Conservation (phyloP, 2,797 vertebrate genomes). For the Acanthurus lineatus region DNA sequence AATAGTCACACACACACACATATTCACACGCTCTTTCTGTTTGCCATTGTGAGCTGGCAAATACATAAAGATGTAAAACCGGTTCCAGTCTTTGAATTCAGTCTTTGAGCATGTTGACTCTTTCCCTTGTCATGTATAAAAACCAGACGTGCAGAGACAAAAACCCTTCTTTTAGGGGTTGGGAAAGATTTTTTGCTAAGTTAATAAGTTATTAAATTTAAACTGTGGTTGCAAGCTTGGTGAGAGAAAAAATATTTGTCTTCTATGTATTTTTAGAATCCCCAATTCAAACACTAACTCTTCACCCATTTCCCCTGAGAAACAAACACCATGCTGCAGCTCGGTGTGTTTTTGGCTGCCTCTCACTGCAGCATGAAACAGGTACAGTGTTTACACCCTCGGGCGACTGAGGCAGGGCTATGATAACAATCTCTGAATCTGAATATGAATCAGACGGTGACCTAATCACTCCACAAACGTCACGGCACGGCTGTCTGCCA, state of each 20-base stretch:
- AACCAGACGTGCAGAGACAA: not conserved
- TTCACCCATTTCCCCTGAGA: not conserved
- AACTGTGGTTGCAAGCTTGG: no score
- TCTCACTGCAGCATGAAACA: constrained; percentile 23
- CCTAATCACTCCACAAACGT: constrained; percentile 30
- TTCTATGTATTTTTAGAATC: not conserved
- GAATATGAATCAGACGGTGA: constrained; percentile 59
- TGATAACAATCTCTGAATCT: constrained; percentile 41
- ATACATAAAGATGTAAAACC: constrained; percentile 50
- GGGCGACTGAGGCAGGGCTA: constrained; percentile 42
- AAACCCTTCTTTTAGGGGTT: not conserved
- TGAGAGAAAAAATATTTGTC: not conserved
- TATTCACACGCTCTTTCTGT: constrained; percentile 17
- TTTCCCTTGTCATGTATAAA: not conserved
- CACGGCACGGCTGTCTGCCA: constrained; percentile 17
- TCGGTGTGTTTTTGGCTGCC: constrained; percentile 14
- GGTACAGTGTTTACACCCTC: constrained; percentile 45
- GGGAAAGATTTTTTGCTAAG: not conserved
- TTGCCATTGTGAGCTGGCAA: constrained; percentile 1
- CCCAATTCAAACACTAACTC: not conserved
- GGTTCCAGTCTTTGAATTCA: constrained; percentile 29
- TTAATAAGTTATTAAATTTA: no score
- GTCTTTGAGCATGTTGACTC: not conserved
- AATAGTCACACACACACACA: constrained; percentile 47
- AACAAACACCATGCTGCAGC: not conserved